Evolutionary conservation across 2,113 vertebrate species (phyloP).

Genomic region (Rhea americana): DNA sequence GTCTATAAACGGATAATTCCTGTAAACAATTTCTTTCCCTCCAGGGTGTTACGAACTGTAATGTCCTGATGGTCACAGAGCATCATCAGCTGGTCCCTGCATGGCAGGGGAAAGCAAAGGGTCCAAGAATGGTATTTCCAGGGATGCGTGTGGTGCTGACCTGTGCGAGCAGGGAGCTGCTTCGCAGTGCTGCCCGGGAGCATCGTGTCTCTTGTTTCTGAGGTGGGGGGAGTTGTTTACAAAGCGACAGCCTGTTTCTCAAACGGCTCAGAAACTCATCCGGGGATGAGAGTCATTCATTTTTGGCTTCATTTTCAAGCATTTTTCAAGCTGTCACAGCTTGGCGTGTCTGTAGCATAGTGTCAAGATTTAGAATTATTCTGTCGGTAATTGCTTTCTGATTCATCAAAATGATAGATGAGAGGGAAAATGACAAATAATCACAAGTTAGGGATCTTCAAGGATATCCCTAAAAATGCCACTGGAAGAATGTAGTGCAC

Average conservation of each 20-base stretch:
- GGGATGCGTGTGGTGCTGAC: neutral
- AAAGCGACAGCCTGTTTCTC: constrained; percentile 57
- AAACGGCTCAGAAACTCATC: constrained; percentile 54
- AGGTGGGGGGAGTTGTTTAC: constrained; percentile 54
- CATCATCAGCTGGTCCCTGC: neutral
- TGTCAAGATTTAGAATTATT: constrained; percentile 75
- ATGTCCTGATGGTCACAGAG: neutral
- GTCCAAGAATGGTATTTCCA: neutral
- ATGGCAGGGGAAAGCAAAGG: neutral
- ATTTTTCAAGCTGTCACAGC: constrained; percentile 74
- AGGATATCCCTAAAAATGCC: constrained; percentile 69
- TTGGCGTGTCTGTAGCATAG: constrained; percentile 72
- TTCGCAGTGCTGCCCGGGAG: neutral
- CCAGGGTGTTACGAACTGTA: neutral
- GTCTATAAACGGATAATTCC: neutral
- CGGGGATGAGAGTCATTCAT: constrained; percentile 69
- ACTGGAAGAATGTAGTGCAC: constrained; percentile 7
- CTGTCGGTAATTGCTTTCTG: constrained; percentile 74
- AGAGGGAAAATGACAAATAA: constrained; percentile 72
- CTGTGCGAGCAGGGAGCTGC: fast-evolving
- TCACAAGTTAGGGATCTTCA: constrained; percentile 67
- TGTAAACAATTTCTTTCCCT: neutral
- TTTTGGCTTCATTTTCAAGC: constrained; percentile 65
- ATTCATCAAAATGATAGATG: constrained; percentile 74
- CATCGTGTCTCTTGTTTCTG: neutral